Percentiles rank a stretch among this genome's conserved stretches.
Conservation (phyloP, 2,888 invertebrate genomes). For the Physocephala rufipes region DNA sequence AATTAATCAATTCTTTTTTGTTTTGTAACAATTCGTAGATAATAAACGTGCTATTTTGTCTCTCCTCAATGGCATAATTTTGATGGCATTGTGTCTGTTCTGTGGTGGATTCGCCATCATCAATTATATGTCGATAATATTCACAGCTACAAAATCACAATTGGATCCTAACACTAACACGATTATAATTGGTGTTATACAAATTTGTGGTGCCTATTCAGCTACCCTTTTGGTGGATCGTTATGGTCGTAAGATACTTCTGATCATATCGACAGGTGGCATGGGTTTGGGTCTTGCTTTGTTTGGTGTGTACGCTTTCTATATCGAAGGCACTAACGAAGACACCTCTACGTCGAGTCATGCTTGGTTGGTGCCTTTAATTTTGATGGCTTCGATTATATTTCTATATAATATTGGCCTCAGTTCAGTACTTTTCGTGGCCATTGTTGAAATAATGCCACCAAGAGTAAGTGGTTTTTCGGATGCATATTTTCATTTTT, state of each 20-base stretch:
- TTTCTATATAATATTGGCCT: constrained; percentile 60
- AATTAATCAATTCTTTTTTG: not conserved
- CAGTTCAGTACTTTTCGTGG: constrained; percentile 57
- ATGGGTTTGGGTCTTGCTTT: constrained; percentile 53
- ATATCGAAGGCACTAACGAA: constrained; percentile 43
- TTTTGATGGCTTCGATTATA: constrained; percentile 57
- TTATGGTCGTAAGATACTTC: constrained; percentile 56
- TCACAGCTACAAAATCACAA: constrained; percentile 52
- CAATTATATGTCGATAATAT: constrained; percentile 62
- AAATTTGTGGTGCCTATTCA: constrained; percentile 58
- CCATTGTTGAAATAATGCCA: constrained; percentile 60
- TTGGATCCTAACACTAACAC: constrained; percentile 59
- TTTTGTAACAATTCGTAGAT: constrained; percentile 50
- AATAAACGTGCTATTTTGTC: constrained; percentile 52
- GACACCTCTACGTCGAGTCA: constrained; percentile 49
- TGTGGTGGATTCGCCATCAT: constrained; percentile 59
- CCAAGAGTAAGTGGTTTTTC: constrained; percentile 52
- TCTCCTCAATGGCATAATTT: constrained; percentile 49
- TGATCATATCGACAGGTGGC: constrained; percentile 56
- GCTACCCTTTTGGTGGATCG: constrained; percentile 59
- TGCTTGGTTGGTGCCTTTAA: constrained; percentile 52
- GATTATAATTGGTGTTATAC: constrained; percentile 59
- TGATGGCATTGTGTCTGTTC: constrained; percentile 55
- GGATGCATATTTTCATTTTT: too few species aligned
- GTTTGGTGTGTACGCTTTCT: constrained; percentile 57